Evolutionary conservation across 2,113 vertebrate genomes (phyloP).

Genomic region (Stercorarius parasiticus): DNA sequence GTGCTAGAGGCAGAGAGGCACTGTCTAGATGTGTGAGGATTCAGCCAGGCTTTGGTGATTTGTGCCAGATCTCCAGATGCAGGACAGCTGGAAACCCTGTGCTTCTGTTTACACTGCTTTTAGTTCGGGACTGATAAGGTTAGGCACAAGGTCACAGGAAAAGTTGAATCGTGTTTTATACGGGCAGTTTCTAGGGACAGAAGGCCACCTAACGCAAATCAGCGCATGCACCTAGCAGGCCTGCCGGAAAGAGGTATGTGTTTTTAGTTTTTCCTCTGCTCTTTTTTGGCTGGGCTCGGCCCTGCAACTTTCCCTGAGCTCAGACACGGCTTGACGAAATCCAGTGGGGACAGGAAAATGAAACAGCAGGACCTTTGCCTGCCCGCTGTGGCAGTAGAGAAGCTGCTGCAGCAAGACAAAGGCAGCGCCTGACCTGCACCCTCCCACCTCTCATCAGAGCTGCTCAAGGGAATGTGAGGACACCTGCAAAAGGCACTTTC

Average conservation of each 20-base stretch:
- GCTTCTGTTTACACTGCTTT: not conserved
- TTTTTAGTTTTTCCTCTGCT: not conserved
- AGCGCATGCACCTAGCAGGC: not conserved
- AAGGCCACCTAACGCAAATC: not conserved
- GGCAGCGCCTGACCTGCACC: not conserved
- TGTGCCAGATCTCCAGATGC: not conserved
- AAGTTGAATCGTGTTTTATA: not conserved
- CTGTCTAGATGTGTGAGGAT: not conserved
- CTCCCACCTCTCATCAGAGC: not conserved
- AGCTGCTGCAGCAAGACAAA: not conserved
- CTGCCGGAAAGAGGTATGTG: not conserved
- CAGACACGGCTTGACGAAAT: not conserved
- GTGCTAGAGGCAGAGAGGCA: not conserved
- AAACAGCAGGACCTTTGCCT: not conserved
- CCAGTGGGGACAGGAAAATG: not conserved
- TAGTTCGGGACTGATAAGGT: not conserved
- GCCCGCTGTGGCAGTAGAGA: fast-evolving
- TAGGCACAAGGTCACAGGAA: not conserved
- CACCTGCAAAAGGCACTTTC: not conserved
- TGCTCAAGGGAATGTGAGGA: not conserved
- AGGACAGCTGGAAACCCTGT: not conserved
- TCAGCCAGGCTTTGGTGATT: not conserved
- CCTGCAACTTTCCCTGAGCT: not conserved
- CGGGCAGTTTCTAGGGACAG: not conserved
- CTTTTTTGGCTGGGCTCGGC: not conserved